Percentiles rank a stretch among this genome's conserved stretches.
Evolutionary conservation across 37 sponge, comb jelly and placozoan species (phyloP).

Genomic region (Eunapius fragilis): DNA sequence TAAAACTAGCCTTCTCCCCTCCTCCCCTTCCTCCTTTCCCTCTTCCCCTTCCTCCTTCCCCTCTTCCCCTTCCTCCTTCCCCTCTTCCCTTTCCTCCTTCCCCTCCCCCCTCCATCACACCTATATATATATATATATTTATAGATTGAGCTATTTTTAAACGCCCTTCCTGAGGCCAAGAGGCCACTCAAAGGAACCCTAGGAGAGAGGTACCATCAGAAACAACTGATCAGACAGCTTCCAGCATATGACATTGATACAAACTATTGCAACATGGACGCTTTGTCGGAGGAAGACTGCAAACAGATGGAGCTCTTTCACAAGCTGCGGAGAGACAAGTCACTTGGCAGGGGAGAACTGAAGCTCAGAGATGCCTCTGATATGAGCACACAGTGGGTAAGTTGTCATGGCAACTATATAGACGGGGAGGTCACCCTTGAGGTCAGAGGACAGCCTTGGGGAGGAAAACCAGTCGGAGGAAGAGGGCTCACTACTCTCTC

Average conservation of each 20-base stretch:
- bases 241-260: slow-evolving; percentile 89
- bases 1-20: neutral
- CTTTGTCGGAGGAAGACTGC: slow-evolving; percentile 55
- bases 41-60: no score
- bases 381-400: slow-evolving; percentile 26
- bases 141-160: slow-evolving; percentile 66
- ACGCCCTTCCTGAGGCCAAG: slow-evolving; percentile 76
- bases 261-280: slow-evolving; percentile 40
- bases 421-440: no score
- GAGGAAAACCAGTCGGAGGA: no score
- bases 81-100: no score
- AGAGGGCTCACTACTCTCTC: no score
- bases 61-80: no score
- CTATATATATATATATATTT: no score
- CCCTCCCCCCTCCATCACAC: no score
- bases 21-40: no score
- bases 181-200: slow-evolving; percentile 68
- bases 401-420: neutral
- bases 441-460: no score
- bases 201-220: slow-evolving; percentile 79
- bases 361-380: slow-evolving; percentile 27
- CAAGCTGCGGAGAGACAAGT: slow-evolving; percentile 65
- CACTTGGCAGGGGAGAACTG: slow-evolving; percentile 61
- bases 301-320: slow-evolving; percentile 85
- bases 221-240: slow-evolving; percentile 90